phyloP scores from a whole-genome alignment of 1,140 invertebrate genomes.

The Drosophila seguyi region DNA sequence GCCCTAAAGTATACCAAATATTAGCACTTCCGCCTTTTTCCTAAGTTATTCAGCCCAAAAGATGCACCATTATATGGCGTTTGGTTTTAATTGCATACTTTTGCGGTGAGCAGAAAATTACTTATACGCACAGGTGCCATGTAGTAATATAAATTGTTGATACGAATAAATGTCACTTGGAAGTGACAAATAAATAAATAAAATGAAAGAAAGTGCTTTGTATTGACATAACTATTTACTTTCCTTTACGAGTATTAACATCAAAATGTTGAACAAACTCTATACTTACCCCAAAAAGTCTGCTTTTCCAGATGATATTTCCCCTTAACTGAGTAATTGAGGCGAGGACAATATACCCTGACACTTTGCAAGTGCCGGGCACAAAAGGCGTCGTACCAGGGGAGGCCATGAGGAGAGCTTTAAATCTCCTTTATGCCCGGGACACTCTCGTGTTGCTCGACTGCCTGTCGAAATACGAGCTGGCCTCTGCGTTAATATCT shows the following conservation, averaged over 20 bases:
- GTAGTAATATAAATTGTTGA: too few species aligned
- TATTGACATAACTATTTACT: not conserved
- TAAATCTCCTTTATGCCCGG: constrained; percentile 49
- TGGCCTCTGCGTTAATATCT: constrained; percentile 52
- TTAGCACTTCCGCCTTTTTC: too few species aligned
- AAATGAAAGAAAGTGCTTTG: too few species aligned
- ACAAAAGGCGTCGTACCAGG: constrained; percentile 24
- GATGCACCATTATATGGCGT: too few species aligned
- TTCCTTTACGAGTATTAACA: not conserved
- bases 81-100: too few species aligned
- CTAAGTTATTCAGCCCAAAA: too few species aligned
- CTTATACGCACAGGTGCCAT: too few species aligned
- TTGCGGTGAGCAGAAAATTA: too few species aligned
- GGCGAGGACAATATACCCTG: constrained; percentile 3
- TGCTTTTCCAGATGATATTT: not conserved
- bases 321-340: not conserved
- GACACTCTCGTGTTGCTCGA: constrained; percentile 23
- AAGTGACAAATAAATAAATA: too few species aligned
- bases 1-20: too few species aligned
- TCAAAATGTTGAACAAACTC: not conserved
- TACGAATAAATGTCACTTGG: too few species aligned
- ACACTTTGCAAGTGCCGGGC: not conserved
- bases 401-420: constrained; percentile 18
- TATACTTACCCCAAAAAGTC: not conserved
- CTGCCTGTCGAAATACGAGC: constrained; percentile 46